phyloP scores from a whole-genome alignment of 1,140 invertebrate species.

The Colletes latitarsis region DNA sequence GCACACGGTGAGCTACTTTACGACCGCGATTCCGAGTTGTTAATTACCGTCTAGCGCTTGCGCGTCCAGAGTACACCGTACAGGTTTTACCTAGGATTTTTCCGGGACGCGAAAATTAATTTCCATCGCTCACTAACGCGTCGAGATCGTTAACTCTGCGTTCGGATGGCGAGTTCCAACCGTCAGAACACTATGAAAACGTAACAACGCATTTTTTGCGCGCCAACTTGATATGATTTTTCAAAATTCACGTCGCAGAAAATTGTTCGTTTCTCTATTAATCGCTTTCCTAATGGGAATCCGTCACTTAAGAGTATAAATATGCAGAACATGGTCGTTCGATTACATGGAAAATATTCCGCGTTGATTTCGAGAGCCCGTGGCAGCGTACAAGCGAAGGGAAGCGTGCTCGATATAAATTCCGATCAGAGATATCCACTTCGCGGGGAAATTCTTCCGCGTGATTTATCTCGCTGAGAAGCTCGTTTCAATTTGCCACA shows the following conservation, averaged over 20 bases:
- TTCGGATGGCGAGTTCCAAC: no score
- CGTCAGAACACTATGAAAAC: no score
- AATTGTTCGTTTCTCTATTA: no score
- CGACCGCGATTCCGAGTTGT: background rate
- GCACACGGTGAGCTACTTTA: background rate
- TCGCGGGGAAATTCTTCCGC: slow-evolving; percentile 45
- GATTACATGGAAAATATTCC: slow-evolving; percentile 52
- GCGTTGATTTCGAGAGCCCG: slow-evolving; percentile 8
- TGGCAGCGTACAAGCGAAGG: background rate
- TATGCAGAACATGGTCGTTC: slow-evolving; percentile 2
- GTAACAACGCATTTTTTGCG: no score
- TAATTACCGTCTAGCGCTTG: background rate
- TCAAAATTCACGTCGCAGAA: no score
- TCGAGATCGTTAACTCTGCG: background rate
- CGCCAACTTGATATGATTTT: no score
- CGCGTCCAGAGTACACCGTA: background rate
- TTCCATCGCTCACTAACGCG: background rate
- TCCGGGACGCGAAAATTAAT: background rate
- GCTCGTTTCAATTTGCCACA: slow-evolving; percentile 47
- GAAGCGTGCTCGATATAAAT: slow-evolving; percentile 46
- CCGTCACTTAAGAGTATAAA: slow-evolving; percentile 18
- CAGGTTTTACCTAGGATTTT: background rate
- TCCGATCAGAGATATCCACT: slow-evolving; percentile 58
- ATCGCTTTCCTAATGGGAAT: no score
- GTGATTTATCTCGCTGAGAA: slow-evolving; percentile 48